These are phyloP conservation scores for Cosmia pyralina DNA, from an alignment of 2,888 invertebrate species.

Conservation along the genomic window DNA sequence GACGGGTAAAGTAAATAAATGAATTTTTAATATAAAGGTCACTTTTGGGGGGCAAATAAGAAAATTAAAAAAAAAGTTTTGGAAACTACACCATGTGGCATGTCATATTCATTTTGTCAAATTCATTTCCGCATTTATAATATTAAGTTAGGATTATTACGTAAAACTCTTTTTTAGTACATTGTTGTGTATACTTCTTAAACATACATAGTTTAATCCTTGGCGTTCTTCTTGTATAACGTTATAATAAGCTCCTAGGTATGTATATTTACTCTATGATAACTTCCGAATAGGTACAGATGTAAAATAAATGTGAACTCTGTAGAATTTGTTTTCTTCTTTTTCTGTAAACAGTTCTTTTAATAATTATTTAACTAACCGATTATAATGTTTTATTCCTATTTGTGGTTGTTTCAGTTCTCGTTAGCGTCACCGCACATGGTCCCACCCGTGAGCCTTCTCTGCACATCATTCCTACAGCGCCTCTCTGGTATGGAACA, in stretches of 20 bases:
- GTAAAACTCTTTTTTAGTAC: background rate
- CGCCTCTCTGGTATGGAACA: slow-evolving; percentile 80
- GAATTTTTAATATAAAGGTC: no score
- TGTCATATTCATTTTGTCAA: no score
- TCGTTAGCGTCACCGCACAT: slow-evolving; percentile 85
- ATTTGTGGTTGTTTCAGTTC: slow-evolving; percentile 76
- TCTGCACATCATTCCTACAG: slow-evolving; percentile 84
- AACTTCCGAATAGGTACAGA: slow-evolving; percentile 21
- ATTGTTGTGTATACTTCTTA: background rate
- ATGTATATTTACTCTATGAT: slow-evolving; percentile 41
- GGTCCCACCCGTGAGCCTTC: slow-evolving; percentile 83
- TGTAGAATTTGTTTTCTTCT: slow-evolving; percentile 1
- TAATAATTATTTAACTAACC: background rate
- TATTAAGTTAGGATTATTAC: background rate
- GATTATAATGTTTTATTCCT: background rate
- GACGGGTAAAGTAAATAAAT: no score
- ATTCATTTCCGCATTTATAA: no score
- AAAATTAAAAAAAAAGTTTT: no score
- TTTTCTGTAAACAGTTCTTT: background rate
- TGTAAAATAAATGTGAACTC: slow-evolving; percentile 22
- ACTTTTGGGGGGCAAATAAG: no score
- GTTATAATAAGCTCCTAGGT: background rate
- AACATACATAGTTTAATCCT: background rate
- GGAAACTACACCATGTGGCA: no score
- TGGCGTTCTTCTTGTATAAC: background rate